Evolutionary conservation across 2,797 vertebrate species (phyloP).

Genomic region (Argya squamiceps): DNA sequence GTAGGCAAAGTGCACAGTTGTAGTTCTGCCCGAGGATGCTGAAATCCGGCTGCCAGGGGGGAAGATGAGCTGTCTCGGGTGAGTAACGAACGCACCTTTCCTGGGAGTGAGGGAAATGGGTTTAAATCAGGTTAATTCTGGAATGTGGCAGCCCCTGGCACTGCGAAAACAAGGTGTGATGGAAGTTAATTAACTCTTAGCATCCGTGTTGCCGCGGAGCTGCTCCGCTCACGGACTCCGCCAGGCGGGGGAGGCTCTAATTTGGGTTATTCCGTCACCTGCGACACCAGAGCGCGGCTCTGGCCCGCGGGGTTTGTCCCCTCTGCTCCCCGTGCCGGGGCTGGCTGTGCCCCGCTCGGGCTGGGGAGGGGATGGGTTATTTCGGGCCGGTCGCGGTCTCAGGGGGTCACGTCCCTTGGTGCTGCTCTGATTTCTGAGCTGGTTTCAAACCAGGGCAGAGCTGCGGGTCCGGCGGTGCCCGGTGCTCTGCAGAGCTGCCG

Average conservation of each 20-base stretch:
- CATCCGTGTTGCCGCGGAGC: not conserved
- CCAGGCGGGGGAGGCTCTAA: not conserved
- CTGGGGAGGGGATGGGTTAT: not conserved
- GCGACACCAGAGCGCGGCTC: not conserved
- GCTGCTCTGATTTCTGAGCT: not conserved
- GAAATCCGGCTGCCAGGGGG: constrained; percentile 45
- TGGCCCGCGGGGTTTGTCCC: not conserved
- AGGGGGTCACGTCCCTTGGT: fast-evolving
- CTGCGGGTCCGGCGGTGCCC: not conserved
- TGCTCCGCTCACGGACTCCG: not conserved
- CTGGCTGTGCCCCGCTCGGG: not conserved
- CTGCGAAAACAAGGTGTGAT: not conserved
- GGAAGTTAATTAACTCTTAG: constrained; percentile 17
- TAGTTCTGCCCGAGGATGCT: constrained; percentile 42
- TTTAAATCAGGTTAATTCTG: not conserved
- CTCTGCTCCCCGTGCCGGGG: not conserved
- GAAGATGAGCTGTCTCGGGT: constrained; percentile 89
- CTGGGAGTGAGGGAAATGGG: not conserved
- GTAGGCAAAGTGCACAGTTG: not conserved
- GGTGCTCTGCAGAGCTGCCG: not conserved
- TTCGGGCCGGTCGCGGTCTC: not conserved
- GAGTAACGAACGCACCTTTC: constrained; percentile 68
- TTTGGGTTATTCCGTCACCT: not conserved
- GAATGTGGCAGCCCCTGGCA: not conserved
- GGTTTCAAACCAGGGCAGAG: not conserved